Percentiles rank a stretch among this genome's conserved stretches.
phyloP scores from a whole-genome alignment of 2,113 vertebrate genomes.

The Geothlypis trichas region DNA sequence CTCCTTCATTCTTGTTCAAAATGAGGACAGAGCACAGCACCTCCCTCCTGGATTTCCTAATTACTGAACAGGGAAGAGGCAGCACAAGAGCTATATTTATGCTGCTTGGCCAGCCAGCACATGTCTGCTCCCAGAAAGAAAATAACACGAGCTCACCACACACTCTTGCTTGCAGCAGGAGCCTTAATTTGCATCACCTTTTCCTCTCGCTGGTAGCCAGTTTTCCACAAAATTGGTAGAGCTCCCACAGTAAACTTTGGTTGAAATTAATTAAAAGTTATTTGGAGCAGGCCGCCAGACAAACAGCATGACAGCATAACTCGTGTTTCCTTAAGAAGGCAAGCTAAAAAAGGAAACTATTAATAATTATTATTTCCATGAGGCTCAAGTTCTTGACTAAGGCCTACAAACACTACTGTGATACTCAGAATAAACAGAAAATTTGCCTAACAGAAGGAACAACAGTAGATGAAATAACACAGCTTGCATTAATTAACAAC shows the following conservation, averaged over 20 bases:
- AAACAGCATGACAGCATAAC: neutral
- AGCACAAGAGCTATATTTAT: conserved; percentile 15
- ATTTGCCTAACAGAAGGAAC: conserved; percentile 34
- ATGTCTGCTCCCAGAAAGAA: neutral
- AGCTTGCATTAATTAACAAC: conserved; percentile 46
- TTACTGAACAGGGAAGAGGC: conserved; percentile 14
- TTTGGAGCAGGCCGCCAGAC: neutral
- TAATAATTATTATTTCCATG: neutral
- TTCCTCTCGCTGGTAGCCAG: neutral
- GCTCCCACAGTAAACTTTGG: conserved; percentile 9
- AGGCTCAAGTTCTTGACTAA: conserved; percentile 9
- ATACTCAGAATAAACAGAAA: conserved; percentile 32
- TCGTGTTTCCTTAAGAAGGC: neutral
- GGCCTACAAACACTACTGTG: neutral
- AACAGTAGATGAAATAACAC: conserved; percentile 38
- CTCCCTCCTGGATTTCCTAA: conserved; percentile 16
- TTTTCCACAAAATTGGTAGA: neutral
- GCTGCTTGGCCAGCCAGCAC: neutral
- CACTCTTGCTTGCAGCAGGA: neutral
- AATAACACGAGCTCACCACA: neutral
- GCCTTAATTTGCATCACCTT: neutral
- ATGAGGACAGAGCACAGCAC: conserved; percentile 12
- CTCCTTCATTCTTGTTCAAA: conserved; percentile 20
- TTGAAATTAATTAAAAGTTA: conserved; percentile 43
- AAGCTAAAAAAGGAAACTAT: conserved; percentile 21